A percentile compares a stretch with the other conserved stretches of the same genome.
phyloP scores from a whole-genome alignment of 2,113 vertebrate genomes.

The Pelodiscus sinensis region DNA sequence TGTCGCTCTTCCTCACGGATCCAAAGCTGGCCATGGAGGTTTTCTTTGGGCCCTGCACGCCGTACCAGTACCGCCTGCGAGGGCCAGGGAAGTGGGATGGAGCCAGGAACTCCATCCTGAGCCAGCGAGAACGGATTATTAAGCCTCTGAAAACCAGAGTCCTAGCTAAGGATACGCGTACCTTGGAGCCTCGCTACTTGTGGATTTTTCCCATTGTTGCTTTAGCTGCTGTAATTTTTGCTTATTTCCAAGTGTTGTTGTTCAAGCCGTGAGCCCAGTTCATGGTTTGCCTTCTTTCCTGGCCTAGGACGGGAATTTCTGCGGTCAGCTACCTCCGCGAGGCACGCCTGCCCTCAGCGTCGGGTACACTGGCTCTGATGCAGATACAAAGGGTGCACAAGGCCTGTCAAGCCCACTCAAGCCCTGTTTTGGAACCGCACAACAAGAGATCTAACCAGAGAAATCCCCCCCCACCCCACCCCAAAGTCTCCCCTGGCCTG shows the following conservation, averaged over 20 bases:
- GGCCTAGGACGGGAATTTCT: not conserved
- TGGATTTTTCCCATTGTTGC: not conserved
- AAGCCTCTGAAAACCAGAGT: slow-evolving; percentile 77
- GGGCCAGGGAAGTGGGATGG: slow-evolving; percentile 83
- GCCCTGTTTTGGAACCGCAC: too few species aligned
- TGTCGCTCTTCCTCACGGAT: slow-evolving; percentile 78
- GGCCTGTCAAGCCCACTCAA: too few species aligned
- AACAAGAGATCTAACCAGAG: too few species aligned
- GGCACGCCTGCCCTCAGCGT: not conserved
- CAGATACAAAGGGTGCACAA: not conserved
- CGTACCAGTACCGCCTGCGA: slow-evolving; percentile 85
- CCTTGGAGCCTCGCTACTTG: not conserved
- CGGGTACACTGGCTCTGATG: not conserved
- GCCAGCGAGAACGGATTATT: slow-evolving; percentile 80
- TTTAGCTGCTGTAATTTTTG: not conserved
- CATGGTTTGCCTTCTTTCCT: not conserved
- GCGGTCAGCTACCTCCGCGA: too few species aligned
- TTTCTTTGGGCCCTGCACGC: slow-evolving; percentile 81
- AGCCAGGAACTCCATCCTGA: slow-evolving; percentile 81
- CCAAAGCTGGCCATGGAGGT: slow-evolving; percentile 79
- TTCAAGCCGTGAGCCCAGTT: not conserved
- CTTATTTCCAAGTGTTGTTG: not conserved
- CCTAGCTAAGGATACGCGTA: rapidly evolving
- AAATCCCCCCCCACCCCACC: too few species aligned
- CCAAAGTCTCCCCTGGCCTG: too few species aligned